Conservation (phyloP, 2,113 vertebrate genomes). For the Rostratula benghalensis region DNA sequence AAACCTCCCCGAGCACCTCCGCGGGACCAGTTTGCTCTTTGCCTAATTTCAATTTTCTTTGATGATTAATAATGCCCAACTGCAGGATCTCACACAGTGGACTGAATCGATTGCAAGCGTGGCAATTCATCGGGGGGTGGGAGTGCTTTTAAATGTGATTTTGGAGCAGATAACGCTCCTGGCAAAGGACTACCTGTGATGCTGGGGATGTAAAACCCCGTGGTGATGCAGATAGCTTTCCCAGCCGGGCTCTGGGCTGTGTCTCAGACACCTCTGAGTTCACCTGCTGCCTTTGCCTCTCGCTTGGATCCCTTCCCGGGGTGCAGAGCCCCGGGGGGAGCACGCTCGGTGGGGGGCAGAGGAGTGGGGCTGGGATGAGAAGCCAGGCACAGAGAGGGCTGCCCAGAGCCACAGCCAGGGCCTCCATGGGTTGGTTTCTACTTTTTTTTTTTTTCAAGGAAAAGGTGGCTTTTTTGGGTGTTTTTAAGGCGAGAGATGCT, state of each 20-base stretch:
- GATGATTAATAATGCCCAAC: not conserved
- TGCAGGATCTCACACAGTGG: not conserved
- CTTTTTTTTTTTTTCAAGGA: not conserved
- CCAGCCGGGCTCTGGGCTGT: not conserved
- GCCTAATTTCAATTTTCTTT: not conserved
- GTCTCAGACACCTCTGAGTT: not conserved
- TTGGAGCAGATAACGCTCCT: not conserved
- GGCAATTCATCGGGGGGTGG: not conserved
- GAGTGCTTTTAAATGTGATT: not conserved
- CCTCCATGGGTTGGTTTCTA: accelerated
- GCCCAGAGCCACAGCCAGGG: not conserved
- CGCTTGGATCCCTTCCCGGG: not conserved
- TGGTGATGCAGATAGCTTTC: not conserved
- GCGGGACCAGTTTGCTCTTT: not conserved
- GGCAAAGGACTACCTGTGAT: not conserved
- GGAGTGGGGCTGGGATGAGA: not conserved
- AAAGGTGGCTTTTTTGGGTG: accelerated
- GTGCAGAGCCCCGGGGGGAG: accelerated
- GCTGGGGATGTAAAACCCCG: not conserved
- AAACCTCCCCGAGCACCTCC: not conserved
- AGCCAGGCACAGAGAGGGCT: accelerated
- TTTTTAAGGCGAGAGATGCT: not conserved
- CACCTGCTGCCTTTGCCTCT: not conserved
- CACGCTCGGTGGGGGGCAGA: accelerated
- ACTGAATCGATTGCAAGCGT: not conserved